A percentile compares a stretch with the other conserved stretches of the same genome.
Conservation (phyloP, 2,113 vertebrate genomes). For the Thinocorus orbignyianus region DNA sequence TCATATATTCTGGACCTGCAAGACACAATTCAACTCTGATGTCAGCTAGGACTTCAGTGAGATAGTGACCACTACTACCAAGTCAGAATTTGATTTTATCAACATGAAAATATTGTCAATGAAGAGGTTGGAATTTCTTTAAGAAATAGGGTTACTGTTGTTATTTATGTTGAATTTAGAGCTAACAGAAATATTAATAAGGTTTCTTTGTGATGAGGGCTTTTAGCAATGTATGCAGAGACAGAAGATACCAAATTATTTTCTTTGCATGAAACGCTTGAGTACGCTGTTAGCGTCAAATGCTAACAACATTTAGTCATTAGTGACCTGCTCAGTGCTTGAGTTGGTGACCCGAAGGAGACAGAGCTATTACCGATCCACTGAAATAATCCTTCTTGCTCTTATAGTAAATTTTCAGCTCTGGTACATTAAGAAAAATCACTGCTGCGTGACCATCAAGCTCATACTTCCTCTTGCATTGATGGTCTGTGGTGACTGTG, state of each 20-base stretch:
- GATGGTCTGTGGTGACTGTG: not conserved
- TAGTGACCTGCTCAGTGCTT: conserved; percentile 16
- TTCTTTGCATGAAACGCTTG: not conserved
- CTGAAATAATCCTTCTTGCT: not conserved
- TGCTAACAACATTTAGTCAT: conserved; percentile 22
- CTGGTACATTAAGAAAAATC: not conserved
- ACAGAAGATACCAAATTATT: not conserved
- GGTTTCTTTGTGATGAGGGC: not conserved
- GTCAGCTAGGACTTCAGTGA: not conserved
- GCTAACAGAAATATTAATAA: not conserved
- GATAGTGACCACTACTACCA: not conserved
- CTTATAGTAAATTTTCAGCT: not conserved
- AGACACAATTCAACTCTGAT: not conserved
- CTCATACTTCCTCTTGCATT: not conserved
- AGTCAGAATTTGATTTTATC: not conserved
- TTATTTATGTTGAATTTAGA: not conserved
- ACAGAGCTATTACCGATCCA: not conserved
- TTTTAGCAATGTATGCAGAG: not conserved
- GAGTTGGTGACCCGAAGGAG: conserved; percentile 8
- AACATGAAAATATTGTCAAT: not conserved
- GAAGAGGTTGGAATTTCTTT: not conserved
- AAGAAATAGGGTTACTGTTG: not conserved
- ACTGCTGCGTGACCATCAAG: not conserved
- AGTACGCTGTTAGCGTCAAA: not conserved
- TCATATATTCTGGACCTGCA: not conserved